phyloP scores from a whole-genome alignment of 2,797 vertebrate species.

The Bucorvus abyssinicus region DNA sequence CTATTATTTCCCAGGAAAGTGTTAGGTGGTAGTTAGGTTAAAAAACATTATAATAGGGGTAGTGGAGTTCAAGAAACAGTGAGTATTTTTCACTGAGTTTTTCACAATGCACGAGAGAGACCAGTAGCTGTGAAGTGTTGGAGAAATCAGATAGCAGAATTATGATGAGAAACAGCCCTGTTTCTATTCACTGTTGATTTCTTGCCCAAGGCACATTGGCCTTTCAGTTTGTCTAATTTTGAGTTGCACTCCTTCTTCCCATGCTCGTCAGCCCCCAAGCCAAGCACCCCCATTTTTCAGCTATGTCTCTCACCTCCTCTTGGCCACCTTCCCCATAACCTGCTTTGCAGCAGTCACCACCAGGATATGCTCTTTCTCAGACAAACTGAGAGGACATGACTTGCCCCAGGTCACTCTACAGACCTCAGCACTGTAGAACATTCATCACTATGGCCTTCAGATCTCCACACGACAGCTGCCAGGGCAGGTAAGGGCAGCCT shows the following conservation, averaged over 20 bases:
- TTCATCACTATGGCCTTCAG: rapidly evolving
- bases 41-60: background rate
- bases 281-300: background rate
- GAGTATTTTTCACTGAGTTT: background rate
- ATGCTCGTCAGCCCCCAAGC: background rate
- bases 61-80: background rate
- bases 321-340: background rate
- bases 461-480: background rate
- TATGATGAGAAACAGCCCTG: background rate
- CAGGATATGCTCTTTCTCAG: background rate
- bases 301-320: background rate
- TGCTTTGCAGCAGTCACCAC: background rate
- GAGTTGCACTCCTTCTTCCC: background rate
- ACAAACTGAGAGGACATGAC: background rate
- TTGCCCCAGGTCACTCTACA: background rate
- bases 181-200: background rate
- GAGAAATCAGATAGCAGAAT: background rate
- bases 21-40: background rate
- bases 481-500: background rate
- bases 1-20: background rate
- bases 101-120: background rate
- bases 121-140: background rate
- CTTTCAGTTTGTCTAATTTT: background rate
- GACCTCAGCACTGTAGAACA: rapidly evolving
- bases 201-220: background rate